phyloP scores from a whole-genome alignment of 2,888 invertebrate genomes.

The Melanostoma scalare region DNA sequence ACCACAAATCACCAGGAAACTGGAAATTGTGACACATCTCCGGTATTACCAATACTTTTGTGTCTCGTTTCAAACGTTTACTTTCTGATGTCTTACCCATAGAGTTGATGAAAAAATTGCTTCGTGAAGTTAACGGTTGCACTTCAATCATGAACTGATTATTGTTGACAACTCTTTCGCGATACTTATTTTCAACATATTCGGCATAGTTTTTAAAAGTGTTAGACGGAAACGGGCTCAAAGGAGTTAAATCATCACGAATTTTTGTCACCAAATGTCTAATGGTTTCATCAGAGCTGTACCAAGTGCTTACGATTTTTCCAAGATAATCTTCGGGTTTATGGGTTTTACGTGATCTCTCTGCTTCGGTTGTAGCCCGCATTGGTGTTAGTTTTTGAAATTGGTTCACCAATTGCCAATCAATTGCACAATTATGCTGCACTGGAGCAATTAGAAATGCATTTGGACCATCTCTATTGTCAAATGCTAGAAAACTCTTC shows the following conservation, averaged over 20 bases:
- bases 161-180: slow-evolving; percentile 83
- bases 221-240: slow-evolving; percentile 86
- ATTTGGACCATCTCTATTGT: slow-evolving; percentile 84
- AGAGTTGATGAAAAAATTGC: slow-evolving; percentile 80
- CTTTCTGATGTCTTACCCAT: slow-evolving; percentile 43
- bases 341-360: slow-evolving; percentile 83
- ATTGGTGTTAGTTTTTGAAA: slow-evolving; percentile 82
- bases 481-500: slow-evolving; percentile 85
- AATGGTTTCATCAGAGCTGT: slow-evolving; percentile 84
- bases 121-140: slow-evolving; percentile 82
- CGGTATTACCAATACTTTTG: slow-evolving; percentile 89
- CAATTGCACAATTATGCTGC: slow-evolving; percentile 82
- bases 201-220: slow-evolving; percentile 85
- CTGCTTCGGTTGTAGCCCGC: slow-evolving; percentile 81
- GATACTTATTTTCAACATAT: slow-evolving; percentile 91
- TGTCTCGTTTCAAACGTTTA: slow-evolving; percentile 77
- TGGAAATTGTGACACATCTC: slow-evolving; percentile 91
- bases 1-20: slow-evolving; percentile 90
- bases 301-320: slow-evolving; percentile 93
- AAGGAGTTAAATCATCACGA: slow-evolving; percentile 86
- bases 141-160: slow-evolving; percentile 92
- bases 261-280: slow-evolving; percentile 89
- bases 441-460: slow-evolving; percentile 83
- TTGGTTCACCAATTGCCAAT: slow-evolving; percentile 84
- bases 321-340: slow-evolving; percentile 86